phyloP scores from a whole-genome alignment of 92 coral and sea anemone species.

The Blastomussa wellsi region DNA sequence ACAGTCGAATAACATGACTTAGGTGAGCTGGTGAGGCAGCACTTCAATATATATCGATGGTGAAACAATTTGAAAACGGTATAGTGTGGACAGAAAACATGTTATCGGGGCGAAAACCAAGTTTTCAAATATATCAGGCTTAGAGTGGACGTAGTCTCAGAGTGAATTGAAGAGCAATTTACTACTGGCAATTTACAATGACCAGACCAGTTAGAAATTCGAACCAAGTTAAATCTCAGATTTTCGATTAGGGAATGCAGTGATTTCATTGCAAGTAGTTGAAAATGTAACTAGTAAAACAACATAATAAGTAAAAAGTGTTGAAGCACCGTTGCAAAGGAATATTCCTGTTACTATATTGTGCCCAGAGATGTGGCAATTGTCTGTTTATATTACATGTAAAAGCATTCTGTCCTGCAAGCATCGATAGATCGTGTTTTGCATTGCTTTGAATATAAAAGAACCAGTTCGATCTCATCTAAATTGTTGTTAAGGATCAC shows the following conservation, averaged over 20 bases:
- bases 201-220: not conserved
- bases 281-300: not conserved
- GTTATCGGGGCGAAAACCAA: too few relatives aligned
- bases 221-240: not conserved
- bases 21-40: too few relatives aligned
- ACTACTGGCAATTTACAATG: too few relatives aligned
- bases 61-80: too few relatives aligned
- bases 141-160: too few relatives aligned
- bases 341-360: not conserved
- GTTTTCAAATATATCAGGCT: too few relatives aligned
- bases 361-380: not conserved
- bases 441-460: not conserved
- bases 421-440: not conserved
- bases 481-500: not conserved
- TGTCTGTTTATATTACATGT: not conserved
- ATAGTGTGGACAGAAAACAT: too few relatives aligned
- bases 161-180: too few relatives aligned
- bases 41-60: too few relatives aligned
- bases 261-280: not conserved
- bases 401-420: not conserved
- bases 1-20: too few relatives aligned
- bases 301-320: not conserved
- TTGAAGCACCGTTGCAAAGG: not conserved
- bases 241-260: not conserved
- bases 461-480: not conserved